Evolutionary conservation across 1,140 invertebrate genomes (phyloP).

Genomic region (Campoletis sonorensis): DNA sequence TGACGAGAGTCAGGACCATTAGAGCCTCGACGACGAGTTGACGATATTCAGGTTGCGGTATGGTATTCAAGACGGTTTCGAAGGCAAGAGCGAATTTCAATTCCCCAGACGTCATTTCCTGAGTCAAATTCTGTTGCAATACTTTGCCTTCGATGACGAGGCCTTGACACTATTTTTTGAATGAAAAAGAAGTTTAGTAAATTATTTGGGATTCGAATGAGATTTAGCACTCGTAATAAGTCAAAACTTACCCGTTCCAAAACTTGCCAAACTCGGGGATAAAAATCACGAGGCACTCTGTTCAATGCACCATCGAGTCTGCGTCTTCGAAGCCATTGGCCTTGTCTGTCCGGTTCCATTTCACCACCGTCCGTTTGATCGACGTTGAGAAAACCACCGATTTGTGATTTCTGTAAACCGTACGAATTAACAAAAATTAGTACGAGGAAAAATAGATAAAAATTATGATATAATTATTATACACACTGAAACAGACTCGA

Average conservation of each 20-base stretch:
- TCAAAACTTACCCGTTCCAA: slow-evolving; percentile 85
- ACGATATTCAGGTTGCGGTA: slow-evolving; percentile 98
- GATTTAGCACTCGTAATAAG: neutral
- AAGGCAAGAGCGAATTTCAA: slow-evolving; percentile 98
- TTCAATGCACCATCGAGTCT: slow-evolving; percentile 98
- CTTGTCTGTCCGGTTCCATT: slow-evolving; percentile 89
- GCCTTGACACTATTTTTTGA: slow-evolving; percentile 86
- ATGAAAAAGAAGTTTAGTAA: neutral
- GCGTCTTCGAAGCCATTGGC: slow-evolving; percentile 96
- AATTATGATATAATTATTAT: neutral
- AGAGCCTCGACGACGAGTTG: slow-evolving; percentile 98
- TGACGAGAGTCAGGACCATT: slow-evolving; percentile 95
- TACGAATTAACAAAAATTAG: slow-evolving; percentile 52
- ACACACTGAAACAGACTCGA: slow-evolving; percentile 10
- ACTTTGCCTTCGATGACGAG: slow-evolving; percentile 92
- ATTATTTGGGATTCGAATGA: neutral
- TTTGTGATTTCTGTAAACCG: slow-evolving; percentile 86
- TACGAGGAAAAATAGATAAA: slow-evolving; percentile 38
- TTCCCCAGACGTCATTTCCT: slow-evolving; percentile 99
- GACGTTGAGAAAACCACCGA: slow-evolving; percentile 81
- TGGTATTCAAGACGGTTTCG: slow-evolving; percentile 97
- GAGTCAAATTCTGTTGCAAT: slow-evolving; percentile 92
- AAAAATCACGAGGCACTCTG: slow-evolving; percentile 97
- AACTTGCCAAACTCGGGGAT: slow-evolving; percentile 94
- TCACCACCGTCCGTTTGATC: slow-evolving; percentile 80